Conservation (phyloP, 2,888 invertebrate species). For the Apodemia mormo region DNA sequence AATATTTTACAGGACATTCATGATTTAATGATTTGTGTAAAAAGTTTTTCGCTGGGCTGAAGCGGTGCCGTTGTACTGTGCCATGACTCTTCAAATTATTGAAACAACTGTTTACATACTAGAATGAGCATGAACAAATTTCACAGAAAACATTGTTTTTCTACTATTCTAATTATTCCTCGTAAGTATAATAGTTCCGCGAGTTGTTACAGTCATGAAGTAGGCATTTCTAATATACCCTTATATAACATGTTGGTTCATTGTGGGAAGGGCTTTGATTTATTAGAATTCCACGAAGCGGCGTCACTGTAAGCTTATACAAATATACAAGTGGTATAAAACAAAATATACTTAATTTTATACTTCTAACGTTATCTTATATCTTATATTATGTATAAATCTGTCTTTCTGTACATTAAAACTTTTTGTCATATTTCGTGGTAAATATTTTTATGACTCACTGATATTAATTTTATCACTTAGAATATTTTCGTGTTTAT, state of each 20-base stretch:
- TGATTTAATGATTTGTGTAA: too few relatives aligned
- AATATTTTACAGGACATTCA: too few relatives aligned
- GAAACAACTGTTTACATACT: not conserved
- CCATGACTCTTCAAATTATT: not conserved
- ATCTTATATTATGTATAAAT: too few relatives aligned
- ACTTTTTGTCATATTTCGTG: too few relatives aligned
- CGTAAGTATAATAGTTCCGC: conserved; percentile 11
- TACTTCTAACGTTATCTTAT: too few relatives aligned
- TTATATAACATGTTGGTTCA: conserved; percentile 12
- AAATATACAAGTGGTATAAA: not conserved
- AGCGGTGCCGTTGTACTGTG: not conserved
- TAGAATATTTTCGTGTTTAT: too few relatives aligned
- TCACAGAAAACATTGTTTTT: conserved; percentile 3
- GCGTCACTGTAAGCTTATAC: not conserved
- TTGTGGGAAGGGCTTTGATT: conserved; percentile 14
- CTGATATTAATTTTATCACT: too few relatives aligned
- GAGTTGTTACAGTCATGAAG: conserved; percentile 13
- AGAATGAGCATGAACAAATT: not conserved
- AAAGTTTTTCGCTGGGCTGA: not conserved
- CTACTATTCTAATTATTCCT: conserved; percentile 12
- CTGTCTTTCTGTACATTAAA: too few relatives aligned
- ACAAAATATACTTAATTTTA: too few relatives aligned
- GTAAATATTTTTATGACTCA: too few relatives aligned
- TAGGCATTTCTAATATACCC: conserved; percentile 17
- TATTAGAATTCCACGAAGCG: conserved; percentile 8